Evolutionary conservation across 2,888 invertebrate genomes (phyloP).

Genomic region (Monopis laevigella): DNA sequence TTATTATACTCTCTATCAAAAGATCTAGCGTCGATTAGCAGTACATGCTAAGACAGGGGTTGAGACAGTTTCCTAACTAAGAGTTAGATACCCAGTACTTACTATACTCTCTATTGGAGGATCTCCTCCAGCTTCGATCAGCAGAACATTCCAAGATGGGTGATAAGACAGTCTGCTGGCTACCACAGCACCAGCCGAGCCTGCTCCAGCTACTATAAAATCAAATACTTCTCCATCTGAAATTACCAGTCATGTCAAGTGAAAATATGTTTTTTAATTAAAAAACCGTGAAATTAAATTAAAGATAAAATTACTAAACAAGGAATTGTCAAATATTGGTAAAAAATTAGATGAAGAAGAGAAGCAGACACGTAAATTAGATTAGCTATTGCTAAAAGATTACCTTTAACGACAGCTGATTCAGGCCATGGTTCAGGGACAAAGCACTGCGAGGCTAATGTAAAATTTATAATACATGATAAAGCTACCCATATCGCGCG

Average conservation of each 20-base stretch:
- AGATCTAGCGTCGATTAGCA: too few relatives aligned
- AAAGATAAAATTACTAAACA: too few relatives aligned
- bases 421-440: background rate
- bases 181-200: conserved; percentile 81
- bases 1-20: too few relatives aligned
- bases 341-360: too few relatives aligned
- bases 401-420: background rate
- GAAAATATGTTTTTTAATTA: too few relatives aligned
- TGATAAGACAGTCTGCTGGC: conserved; percentile 76
- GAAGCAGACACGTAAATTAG: background rate
- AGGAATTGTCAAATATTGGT: too few relatives aligned
- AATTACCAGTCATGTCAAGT: too few relatives aligned
- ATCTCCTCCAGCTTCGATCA: conserved; percentile 81
- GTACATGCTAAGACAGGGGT: background rate
- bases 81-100: background rate
- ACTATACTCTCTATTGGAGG: conserved; percentile 22
- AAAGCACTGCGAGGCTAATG: background rate
- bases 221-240: conserved; percentile 66
- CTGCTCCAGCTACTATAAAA: conserved; percentile 78
- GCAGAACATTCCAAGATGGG: conserved; percentile 73
- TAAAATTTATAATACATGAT: background rate
- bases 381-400: background rate
- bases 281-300: too few relatives aligned
- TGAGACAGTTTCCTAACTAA: too few relatives aligned
- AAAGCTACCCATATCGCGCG: too few relatives aligned